Percentiles rank a stretch among this genome's conserved stretches.
phyloP scores from a whole-genome alignment of 1,140 invertebrate species.

The Delia radicum region DNA sequence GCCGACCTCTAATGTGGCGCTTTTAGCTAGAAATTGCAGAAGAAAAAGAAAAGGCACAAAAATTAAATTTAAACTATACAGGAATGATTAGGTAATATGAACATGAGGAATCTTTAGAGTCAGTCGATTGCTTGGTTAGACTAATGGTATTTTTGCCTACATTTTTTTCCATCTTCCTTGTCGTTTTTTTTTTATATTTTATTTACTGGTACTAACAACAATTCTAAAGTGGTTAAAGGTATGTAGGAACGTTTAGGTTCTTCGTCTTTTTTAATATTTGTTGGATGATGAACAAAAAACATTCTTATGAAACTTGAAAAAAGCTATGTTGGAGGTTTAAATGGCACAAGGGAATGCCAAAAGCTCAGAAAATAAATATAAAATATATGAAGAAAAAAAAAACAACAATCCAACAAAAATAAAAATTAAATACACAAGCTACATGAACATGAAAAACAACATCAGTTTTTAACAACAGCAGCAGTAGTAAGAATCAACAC shows the following conservation, averaged over 20 bases:
- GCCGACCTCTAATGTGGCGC: too few relatives aligned
- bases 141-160: neutral
- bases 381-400: neutral
- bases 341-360: slow-evolving; percentile 25
- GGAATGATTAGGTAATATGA: too few relatives aligned
- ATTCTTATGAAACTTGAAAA: neutral
- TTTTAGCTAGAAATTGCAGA: too few relatives aligned
- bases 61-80: too few relatives aligned
- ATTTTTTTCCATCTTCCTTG: too few relatives aligned
- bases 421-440: neutral
- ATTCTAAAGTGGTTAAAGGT: too few relatives aligned
- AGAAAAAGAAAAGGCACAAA: too few relatives aligned
- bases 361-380: slow-evolving; percentile 6
- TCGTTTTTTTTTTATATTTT: too few relatives aligned
- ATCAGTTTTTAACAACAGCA: neutral
- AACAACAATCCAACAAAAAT: neutral
- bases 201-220: too few relatives aligned
- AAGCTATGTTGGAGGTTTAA: neutral
- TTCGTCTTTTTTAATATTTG: too few relatives aligned
- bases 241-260: neutral
- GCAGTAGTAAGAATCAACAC: neutral
- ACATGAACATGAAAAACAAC: neutral
- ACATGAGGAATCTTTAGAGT: too few relatives aligned
- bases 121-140: neutral
- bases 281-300: neutral